Base-by-base conservation (phyloP, 2,113 vertebrate genomes). In the Psilopogon haemacephalus region DNA sequence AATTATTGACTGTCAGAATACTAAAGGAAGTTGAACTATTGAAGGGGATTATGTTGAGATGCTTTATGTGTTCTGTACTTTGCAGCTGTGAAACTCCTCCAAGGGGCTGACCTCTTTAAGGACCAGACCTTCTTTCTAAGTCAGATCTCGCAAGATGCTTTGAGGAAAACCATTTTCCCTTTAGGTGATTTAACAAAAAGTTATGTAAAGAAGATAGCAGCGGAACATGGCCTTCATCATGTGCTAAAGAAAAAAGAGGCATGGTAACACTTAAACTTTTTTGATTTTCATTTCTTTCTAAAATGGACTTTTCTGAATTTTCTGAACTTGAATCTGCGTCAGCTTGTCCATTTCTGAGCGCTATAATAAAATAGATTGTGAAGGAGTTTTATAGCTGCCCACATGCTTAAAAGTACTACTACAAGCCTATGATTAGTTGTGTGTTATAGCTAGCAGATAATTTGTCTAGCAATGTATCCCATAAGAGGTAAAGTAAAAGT, bases 101-200 rank as follows among this genome's bases (percentile, higher is more conserved):
- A 98, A 73, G 99, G 98, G 74, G 99, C 98, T 17, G 99, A 99
- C 93, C 97, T 94, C 67, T 44, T 97, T 68, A 99, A 99, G 98
- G 99, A 99, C 97, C 99, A 99, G 97, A 99, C 99, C 14, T 99
- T 99, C 97, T 99, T 99, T 97, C 98, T 99, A 70, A 99, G 99
- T 95, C 99, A 99, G 97, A 98, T 99, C 91, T 97, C 99, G 4
- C 99, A 99, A 94, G 97, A 98, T 46, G 98, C 99, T 68, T 92
- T 99, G 94, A 94, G 97, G 37, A 98, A 97, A 89, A 98, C 98
- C n/a, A 88, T 99, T 82, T 99, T 99, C 93, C 99, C 99, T 8
- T 96, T 99, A n/a, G 98, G 98, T 16, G 98, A 98, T n/a, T 97
- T 99, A 80, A 99, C 99, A 19, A 99, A 99, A 97, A 97, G 89